Percentiles rank a stretch among this genome's conserved stretches.
Evolutionary conservation across 2,888 invertebrate species (phyloP).

Genomic region (Barypeithes pellucidus): DNA sequence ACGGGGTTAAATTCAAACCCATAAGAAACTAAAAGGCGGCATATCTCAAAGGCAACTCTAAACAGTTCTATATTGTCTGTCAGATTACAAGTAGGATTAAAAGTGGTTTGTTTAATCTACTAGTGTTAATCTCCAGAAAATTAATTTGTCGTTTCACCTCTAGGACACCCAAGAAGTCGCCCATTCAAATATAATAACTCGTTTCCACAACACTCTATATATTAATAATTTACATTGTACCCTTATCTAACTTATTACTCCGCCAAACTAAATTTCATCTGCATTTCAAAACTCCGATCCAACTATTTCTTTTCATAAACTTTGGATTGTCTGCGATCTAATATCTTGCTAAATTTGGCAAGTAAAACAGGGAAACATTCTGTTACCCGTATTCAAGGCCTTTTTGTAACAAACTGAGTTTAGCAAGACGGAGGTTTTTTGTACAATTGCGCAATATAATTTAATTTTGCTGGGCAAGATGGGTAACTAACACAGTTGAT

Average conservation of each 20-base stretch:
- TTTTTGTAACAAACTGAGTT: constrained; percentile 13
- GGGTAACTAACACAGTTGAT: neutral
- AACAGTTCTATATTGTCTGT: too few relatives aligned
- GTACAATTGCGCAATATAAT: constrained; percentile 3
- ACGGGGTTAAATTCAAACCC: too few relatives aligned
- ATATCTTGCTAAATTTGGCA: constrained; percentile 24
- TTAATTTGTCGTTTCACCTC: too few relatives aligned
- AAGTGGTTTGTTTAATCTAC: too few relatives aligned
- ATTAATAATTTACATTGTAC: too few relatives aligned
- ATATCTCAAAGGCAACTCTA: too few relatives aligned
- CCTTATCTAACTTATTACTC: neutral
- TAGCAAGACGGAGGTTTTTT: neutral
- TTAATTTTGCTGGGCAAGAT: constrained; percentile 4
- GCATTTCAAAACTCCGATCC: neutral
- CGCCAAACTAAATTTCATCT: neutral
- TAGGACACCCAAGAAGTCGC: too few relatives aligned
- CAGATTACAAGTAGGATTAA: too few relatives aligned
- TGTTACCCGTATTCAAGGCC: neutral
- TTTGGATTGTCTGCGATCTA: constrained; percentile 15
- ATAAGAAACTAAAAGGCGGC: too few relatives aligned
- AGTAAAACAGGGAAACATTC: constrained; percentile 3
- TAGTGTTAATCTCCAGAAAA: too few relatives aligned
- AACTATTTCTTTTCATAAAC: neutral
- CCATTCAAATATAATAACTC: too few relatives aligned
- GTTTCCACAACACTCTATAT: too few relatives aligned